Conservation (phyloP, 2,113 vertebrate genomes). For the Neogale vison region DNA sequence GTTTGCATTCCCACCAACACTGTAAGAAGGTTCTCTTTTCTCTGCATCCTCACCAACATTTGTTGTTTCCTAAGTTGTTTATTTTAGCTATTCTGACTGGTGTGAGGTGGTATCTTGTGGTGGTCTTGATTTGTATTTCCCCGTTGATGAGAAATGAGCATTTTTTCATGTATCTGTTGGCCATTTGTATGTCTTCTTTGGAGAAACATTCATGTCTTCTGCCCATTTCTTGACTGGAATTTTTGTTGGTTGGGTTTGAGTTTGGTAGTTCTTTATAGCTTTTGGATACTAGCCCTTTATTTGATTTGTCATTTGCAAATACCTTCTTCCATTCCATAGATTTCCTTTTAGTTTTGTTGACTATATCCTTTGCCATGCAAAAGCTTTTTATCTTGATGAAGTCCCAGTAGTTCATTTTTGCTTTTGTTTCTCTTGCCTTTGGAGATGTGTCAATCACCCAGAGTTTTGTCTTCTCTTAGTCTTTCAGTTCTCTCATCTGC, state of each 20-base stretch:
- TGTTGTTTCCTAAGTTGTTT: not conserved
- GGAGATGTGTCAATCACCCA: no score
- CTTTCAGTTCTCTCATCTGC: not conserved
- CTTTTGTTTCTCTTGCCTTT: no score
- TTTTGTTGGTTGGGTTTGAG: not conserved
- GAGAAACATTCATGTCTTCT: not conserved
- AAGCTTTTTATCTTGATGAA: no score
- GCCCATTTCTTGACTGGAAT: not conserved
- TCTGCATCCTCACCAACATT: not conserved
- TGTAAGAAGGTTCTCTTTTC: not conserved
- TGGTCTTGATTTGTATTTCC: not conserved
- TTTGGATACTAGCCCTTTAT: not conserved
- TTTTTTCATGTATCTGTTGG: not conserved
- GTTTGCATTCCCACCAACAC: not conserved
- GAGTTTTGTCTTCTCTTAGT: not conserved
- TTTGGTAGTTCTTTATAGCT: not conserved
- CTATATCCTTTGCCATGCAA: no score
- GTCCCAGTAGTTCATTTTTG: no score
- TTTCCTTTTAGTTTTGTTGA: not conserved
- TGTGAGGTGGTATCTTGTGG: not conserved
- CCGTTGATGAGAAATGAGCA: not conserved
- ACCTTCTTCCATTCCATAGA: not conserved
- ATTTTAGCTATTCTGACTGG: not conserved
- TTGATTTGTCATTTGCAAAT: not conserved
- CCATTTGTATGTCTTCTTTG: not conserved